Conservation (phyloP, 2,797 vertebrate genomes). For the Mus spretus region DNA sequence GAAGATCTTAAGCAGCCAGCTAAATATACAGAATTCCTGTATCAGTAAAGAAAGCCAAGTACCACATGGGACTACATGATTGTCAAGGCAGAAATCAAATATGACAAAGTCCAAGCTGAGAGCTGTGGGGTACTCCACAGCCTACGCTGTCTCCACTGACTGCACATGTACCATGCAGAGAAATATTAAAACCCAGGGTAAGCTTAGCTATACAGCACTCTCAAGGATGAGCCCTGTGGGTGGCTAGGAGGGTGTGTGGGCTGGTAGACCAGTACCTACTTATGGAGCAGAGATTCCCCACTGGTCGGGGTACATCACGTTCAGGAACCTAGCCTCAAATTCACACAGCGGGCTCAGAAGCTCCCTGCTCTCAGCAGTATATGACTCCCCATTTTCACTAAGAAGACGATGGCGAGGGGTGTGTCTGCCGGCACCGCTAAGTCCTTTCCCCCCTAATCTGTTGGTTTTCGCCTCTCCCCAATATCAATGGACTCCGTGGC, state of each 20-base stretch:
- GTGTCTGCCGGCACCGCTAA: not conserved
- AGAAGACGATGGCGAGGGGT: not conserved
- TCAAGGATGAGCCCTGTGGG: not conserved
- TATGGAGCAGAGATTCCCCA: accelerated
- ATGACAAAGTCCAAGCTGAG: not conserved
- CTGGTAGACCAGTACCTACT: not conserved
- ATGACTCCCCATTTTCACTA: not conserved
- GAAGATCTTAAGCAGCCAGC: not conserved
- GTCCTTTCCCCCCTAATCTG: not conserved
- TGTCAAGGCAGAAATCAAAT: not conserved
- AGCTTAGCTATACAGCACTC: not conserved
- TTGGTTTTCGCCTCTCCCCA: not conserved
- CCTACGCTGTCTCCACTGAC: accelerated
- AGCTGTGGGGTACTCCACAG: not conserved
- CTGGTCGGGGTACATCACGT: not conserved
- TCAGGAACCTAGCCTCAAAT: not conserved
- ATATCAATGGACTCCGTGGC: not conserved
- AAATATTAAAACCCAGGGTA: not conserved
- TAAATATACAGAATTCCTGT: not conserved
- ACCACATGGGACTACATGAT: not conserved
- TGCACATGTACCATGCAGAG: not conserved
- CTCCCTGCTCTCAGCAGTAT: accelerated
- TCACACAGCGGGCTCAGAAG: not conserved
- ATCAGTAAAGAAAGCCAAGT: too few relatives aligned
- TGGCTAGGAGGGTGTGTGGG: not conserved